Evolutionary conservation across 2,797 vertebrate genomes (phyloP).

Genomic region (Parauchenoglanis ngamensis): DNA sequence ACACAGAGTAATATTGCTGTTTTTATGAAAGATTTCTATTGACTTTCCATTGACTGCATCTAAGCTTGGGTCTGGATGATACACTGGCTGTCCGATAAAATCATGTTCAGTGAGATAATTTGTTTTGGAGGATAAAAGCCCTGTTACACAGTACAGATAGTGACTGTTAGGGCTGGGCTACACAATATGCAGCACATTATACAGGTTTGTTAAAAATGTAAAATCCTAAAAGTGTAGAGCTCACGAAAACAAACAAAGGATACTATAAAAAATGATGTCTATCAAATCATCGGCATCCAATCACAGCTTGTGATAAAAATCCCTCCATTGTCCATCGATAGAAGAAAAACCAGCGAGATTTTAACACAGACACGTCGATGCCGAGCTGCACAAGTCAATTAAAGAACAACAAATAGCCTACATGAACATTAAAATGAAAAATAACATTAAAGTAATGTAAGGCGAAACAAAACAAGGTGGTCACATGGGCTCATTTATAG

Average conservation of each 20-base stretch:
- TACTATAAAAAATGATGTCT: background rate
- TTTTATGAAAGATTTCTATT: slow-evolving; percentile 9
- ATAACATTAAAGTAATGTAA: no score
- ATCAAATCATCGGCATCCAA: background rate
- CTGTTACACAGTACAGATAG: no score
- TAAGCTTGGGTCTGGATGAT: background rate
- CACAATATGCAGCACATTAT: background rate
- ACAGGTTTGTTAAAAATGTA: background rate
- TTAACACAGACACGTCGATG: background rate
- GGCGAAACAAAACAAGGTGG: background rate
- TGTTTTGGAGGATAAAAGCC: background rate
- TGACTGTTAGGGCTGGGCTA: no score
- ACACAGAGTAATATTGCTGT: slow-evolving; percentile 7
- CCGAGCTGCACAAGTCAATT: no score
- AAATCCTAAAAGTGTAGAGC: no score
- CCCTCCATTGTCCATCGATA: background rate
- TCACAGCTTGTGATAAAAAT: background rate
- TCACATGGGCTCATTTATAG: background rate
- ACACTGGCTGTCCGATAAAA: background rate
- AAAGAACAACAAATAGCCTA: no score
- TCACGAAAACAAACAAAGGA: background rate
- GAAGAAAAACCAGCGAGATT: background rate
- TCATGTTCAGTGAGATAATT: background rate
- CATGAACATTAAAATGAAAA: background rate
- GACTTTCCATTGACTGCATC: background rate